Conservation (phyloP, 2,888 invertebrate species). For the Cephus pulcher region DNA sequence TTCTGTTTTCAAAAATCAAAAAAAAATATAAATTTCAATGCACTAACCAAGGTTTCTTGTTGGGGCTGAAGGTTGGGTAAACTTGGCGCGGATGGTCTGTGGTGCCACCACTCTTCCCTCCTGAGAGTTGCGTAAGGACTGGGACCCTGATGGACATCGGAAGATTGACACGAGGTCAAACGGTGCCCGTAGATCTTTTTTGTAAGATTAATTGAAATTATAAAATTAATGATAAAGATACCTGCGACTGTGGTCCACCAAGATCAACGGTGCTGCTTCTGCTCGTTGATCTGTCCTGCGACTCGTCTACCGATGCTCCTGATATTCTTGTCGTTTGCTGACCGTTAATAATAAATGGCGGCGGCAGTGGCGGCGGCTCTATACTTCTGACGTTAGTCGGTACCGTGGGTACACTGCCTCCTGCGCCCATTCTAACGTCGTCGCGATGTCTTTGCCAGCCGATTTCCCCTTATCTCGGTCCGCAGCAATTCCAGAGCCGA, state of each 20-base stretch:
- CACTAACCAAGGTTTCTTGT: conserved; percentile 50
- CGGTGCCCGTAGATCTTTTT: no score
- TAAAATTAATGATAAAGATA: background rate
- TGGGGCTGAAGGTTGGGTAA: conserved; percentile 40
- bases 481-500: background rate
- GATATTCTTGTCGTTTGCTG: conserved; percentile 26
- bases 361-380: conserved; percentile 43
- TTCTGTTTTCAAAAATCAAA: background rate
- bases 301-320: conserved; percentile 29
- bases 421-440: conserved; percentile 45
- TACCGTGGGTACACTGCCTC: conserved; percentile 41
- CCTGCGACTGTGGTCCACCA: conserved; percentile 14
- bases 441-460: conserved; percentile 25
- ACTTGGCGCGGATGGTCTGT: conserved; percentile 43
- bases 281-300: conserved; percentile 28
- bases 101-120: conserved; percentile 45
- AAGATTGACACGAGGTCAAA: background rate
- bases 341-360: conserved; percentile 41
- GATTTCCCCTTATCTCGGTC: background rate
- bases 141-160: conserved; percentile 33
- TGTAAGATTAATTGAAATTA: background rate
- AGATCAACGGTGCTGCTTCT: conserved; percentile 22
- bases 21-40: background rate
- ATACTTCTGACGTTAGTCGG: conserved; percentile 28
- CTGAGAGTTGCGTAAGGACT: conserved; percentile 41